Evolutionary conservation across 2,113 vertebrate genomes (phyloP), one percentile per base, ranked within the genome.

Genomic region (Lophura nycthemera): DNA sequence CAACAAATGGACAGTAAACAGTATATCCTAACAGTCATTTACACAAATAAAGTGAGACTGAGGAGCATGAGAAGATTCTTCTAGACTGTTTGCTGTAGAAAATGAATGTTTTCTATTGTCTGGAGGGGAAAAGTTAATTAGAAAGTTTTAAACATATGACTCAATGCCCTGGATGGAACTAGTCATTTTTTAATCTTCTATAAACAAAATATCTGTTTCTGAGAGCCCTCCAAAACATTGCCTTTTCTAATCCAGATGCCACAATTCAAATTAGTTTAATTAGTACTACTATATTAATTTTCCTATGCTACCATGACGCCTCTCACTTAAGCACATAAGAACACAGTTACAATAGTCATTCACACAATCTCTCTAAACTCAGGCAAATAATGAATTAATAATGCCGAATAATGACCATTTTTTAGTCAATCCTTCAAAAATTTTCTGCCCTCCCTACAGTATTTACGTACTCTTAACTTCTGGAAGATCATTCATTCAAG

Each of bases 141-240:
- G 1, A 4, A 86, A 91, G 36, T 94, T 94, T 86, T 77, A 75
- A 91, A 95, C 60, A 17, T 81, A 91, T 80, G 70, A 93, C 24
- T 84, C 72, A 92, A 72, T 25, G 11, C 11, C 43, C 8, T 36
- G 81, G 83, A 88, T 61, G 27, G 32, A 85, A 83, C 75, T 60
- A 95, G 75, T 72, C 0, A 60, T 91, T 96, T 95, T 93, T 66
- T 52, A 73, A 80, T 64, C 32, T 93, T 90, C 79, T 96, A 29
- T 70, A 96, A 96, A 92, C 78, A 94, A 78, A 88, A 57, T 34
- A 85, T 78, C 76, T 92, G 32, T 85, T 96, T 94, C 66, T 92
- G 90, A 90, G 56, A 95, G 60, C 34, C 34, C 27, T 90, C 64
- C 83, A 64, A 96, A 95, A 60, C 48, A 47, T 60, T 72, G 78